Evolutionary conservation across 53 echinoderm and acorn worm genomes (phyloP).

Genomic region (Echinarachnius parma): DNA sequence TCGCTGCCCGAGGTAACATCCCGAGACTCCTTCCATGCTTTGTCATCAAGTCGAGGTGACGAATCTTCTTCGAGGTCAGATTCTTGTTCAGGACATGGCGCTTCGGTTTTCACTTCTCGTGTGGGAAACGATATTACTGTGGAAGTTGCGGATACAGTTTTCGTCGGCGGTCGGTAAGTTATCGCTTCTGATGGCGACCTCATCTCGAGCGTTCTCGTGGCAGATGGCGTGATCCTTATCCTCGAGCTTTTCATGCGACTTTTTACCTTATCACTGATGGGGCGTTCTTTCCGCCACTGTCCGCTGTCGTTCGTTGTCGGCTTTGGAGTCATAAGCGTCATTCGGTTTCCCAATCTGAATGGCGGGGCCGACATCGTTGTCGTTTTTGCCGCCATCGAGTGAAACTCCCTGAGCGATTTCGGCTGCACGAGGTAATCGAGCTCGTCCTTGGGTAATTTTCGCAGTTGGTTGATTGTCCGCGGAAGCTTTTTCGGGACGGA

Average conservation of each 20-base stretch:
- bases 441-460: constrained; percentile 51
- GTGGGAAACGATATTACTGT: constrained; percentile 58
- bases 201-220: constrained; percentile 1
- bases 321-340: neutral
- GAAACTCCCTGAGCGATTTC: constrained; percentile 58
- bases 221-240: neutral
- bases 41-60: neutral
- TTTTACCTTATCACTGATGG: neutral
- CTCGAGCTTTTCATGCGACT: neutral
- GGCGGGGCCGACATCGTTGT: constrained; percentile 10
- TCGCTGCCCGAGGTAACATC: constrained; percentile 1
- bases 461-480: constrained; percentile 56
- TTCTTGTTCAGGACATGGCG: neutral
- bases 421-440: constrained; percentile 66
- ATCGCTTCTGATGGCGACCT: neutral
- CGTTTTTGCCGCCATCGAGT: constrained; percentile 41
- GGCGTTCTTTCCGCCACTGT: neutral
- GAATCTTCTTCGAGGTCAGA: neutral
- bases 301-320: neutral
- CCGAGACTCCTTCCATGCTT: constrained; percentile 11
- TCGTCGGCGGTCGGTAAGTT: neutral
- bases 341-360: neutral
- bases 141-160: constrained; percentile 37
- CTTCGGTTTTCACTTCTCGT: no score
- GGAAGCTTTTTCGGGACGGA: constrained; percentile 51